Percentiles rank a stretch among this genome's conserved stretches.
Conservation (phyloP, 1,140 invertebrate species). For the Theocolax elegans region DNA sequence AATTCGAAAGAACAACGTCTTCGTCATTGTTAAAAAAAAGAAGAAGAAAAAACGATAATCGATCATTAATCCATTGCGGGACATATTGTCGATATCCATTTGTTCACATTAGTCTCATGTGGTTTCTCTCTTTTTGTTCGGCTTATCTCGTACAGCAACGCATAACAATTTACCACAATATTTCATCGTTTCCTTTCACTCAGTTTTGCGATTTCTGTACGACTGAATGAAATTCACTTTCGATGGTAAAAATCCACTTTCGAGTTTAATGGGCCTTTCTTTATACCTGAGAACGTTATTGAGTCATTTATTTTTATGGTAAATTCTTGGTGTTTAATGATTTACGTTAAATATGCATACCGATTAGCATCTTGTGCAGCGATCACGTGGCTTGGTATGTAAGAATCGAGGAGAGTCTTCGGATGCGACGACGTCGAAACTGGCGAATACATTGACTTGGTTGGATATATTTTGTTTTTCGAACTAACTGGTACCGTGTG, state of each 20-base stretch:
- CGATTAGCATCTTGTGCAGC: conserved; percentile 59
- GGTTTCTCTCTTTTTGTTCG: too few relatives aligned
- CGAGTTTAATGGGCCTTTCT: conserved; percentile 62
- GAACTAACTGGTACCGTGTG: conserved; percentile 47
- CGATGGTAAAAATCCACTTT: conserved; percentile 63
- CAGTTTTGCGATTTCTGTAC: conserved; percentile 58
- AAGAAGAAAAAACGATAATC: too few relatives aligned
- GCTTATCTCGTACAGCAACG: too few relatives aligned
- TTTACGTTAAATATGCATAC: conserved; percentile 44
- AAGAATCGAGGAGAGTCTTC: conserved; percentile 61
- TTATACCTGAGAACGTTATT: conserved; percentile 55
- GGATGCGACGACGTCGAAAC: conserved; percentile 46
- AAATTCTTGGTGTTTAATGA: neutral
- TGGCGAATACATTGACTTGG: conserved; percentile 40
- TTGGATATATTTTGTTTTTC: conserved; percentile 48
- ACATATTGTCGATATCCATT: too few relatives aligned
- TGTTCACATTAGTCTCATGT: too few relatives aligned
- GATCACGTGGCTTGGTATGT: conserved; percentile 61
- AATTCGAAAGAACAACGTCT: too few relatives aligned
- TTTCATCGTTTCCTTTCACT: conserved; percentile 37
- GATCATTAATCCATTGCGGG: too few relatives aligned
- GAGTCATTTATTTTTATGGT: neutral
- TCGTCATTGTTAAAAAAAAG: too few relatives aligned
- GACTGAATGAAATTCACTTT: conserved; percentile 58
- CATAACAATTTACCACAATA: too few relatives aligned